A percentile compares a stretch with the other conserved stretches of the same genome.
phyloP scores from a whole-genome alignment of 2,888 invertebrate species.

The Odontocolon sp. region DNA sequence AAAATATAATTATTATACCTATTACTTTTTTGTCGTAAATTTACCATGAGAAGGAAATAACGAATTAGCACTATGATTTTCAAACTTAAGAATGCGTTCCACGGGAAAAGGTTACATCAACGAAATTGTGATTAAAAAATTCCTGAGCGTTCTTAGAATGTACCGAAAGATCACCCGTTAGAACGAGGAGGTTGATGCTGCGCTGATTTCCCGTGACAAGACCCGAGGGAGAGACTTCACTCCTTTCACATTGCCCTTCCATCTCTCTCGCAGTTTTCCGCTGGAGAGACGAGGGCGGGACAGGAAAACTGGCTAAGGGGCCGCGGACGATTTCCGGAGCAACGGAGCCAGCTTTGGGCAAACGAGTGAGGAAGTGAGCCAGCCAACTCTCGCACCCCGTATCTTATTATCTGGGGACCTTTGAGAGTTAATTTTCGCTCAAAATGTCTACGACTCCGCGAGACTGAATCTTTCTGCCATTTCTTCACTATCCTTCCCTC shows the following conservation, averaged over 20 bases:
- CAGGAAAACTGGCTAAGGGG: neutral
- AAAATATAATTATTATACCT: too few species aligned
- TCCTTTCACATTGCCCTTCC: constrained; percentile 14
- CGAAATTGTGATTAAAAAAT: constrained; percentile 1
- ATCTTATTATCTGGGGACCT: constrained; percentile 52
- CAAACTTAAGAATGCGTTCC: too few species aligned
- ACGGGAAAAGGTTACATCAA: too few species aligned
- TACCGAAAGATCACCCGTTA: constrained; percentile 20
- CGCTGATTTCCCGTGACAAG: constrained; percentile 42
- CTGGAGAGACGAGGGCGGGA: neutral
- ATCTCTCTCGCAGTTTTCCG: neutral
- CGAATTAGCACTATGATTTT: too few species aligned
- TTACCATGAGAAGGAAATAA: too few species aligned
- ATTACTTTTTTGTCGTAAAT: too few species aligned
- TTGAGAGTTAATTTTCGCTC: constrained; percentile 57
- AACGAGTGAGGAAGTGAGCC: constrained; percentile 11
- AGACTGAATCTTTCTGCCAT: constrained; percentile 28
- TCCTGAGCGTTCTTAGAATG: too few species aligned
- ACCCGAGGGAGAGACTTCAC: constrained; percentile 33
- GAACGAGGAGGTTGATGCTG: neutral
- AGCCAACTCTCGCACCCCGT: constrained; percentile 45
- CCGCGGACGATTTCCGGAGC: constrained; percentile 29
- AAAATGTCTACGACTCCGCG: constrained; percentile 48
- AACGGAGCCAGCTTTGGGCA: constrained; percentile 11
- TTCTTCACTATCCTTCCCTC: constrained; percentile 3